phyloP scores from a whole-genome alignment of 2,888 invertebrate genomes.

The Mythimna loreyi region DNA sequence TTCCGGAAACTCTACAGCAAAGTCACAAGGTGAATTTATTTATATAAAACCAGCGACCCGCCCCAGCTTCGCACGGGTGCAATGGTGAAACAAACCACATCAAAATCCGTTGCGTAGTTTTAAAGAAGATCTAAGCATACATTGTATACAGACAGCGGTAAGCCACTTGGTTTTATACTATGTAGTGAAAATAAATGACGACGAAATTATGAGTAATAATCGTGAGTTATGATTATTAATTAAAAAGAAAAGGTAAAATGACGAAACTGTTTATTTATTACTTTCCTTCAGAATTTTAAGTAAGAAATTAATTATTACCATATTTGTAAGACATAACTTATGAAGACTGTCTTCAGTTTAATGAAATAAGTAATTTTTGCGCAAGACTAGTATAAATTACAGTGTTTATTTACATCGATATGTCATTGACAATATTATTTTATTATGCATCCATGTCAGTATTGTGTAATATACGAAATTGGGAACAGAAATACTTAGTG shows the following conservation, averaged over 20 bases:
- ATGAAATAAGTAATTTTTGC: conserved; percentile 4
- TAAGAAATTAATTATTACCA: conserved; percentile 8
- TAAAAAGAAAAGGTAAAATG: background rate
- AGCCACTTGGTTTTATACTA: too few species aligned
- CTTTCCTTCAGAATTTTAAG: conserved; percentile 3
- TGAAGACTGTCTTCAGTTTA: conserved; percentile 5
- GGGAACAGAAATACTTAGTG: conserved; percentile 53
- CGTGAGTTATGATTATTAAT: background rate
- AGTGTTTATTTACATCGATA: conserved; percentile 10
- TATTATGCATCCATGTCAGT: conserved; percentile 40
- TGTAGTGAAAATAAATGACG: too few species aligned
- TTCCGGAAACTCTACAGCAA: too few species aligned
- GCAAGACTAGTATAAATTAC: conserved; percentile 12
- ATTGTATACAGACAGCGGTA: too few species aligned
- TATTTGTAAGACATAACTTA: conserved; percentile 26
- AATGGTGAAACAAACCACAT: too few species aligned
- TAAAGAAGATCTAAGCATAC: too few species aligned
- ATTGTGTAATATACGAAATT: conserved; percentile 48
- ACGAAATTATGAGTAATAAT: too few species aligned
- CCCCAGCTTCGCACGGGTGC: too few species aligned
- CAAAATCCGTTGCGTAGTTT: too few species aligned
- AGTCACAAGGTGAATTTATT: background rate
- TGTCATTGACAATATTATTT: conserved; percentile 31
- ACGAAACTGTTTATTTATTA: conserved; percentile 4
- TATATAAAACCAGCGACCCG: too few species aligned